Evolutionary conservation across 2,113 vertebrate genomes (phyloP).

Genomic region (Upupa epops): DNA sequence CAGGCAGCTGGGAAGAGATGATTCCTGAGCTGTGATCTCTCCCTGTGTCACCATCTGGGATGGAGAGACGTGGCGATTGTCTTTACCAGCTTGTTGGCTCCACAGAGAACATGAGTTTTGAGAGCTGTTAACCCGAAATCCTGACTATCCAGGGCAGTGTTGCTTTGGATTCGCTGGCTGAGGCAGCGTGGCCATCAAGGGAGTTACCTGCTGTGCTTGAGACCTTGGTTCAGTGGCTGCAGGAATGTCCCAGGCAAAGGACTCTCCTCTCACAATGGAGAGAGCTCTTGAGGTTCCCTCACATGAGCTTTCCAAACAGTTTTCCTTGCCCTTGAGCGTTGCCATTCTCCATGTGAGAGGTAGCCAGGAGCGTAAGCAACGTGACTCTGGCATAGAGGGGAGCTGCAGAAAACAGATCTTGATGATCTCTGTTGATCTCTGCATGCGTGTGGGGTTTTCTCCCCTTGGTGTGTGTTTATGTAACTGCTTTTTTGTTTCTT

Average conservation of each 20-base stretch:
- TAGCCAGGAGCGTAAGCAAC: rapidly evolving
- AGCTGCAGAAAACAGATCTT: neutral
- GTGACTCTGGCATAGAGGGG: neutral
- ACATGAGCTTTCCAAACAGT: neutral
- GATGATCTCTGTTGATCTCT: neutral
- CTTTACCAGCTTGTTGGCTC: neutral
- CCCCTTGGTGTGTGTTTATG: neutral
- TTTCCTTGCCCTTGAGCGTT: neutral
- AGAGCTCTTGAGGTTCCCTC: neutral
- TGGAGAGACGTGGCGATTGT: neutral
- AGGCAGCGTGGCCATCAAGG: neutral
- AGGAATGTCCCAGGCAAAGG: neutral
- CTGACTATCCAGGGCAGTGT: neutral
- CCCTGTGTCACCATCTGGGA: rapidly evolving
- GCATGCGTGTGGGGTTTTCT: neutral
- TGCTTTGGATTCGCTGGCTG: neutral
- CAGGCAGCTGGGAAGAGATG: neutral
- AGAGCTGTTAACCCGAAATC: neutral
- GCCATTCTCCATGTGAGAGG: neutral
- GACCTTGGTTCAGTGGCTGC: neutral
- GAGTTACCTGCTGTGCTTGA: neutral
- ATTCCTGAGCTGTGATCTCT: neutral
- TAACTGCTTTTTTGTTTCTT: neutral
- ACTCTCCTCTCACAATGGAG: no score
- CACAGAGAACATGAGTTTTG: rapidly evolving